phyloP scores from a whole-genome alignment of 2,797 vertebrate genomes.

The Aulostomus chinensis region DNA sequence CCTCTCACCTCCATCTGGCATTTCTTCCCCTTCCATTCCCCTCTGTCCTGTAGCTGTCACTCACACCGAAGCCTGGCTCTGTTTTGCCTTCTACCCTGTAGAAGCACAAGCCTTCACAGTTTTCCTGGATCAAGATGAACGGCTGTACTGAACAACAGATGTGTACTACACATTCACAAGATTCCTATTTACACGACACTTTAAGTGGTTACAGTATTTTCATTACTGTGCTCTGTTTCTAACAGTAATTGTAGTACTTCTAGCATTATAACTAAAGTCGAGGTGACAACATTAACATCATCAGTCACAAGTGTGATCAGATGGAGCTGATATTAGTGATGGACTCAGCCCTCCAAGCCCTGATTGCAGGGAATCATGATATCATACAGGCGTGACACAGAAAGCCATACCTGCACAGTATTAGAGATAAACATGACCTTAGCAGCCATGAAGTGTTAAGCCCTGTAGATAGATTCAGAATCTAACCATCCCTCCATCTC shows the following conservation, averaged over 20 bases:
- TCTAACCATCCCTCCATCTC: constrained; percentile 70
- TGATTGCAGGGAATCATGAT: constrained; percentile 67
- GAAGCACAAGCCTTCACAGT: constrained; percentile 58
- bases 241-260: constrained; percentile 65
- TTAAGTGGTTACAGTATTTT: constrained; percentile 71
- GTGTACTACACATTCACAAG: constrained; percentile 44
- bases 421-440: constrained; percentile 43
- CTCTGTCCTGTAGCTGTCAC: constrained; percentile 5
- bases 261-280: constrained; percentile 60
- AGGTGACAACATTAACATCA: constrained; percentile 63
- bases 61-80: constrained; percentile 26
- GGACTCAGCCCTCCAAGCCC: constrained; percentile 69
- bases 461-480: constrained; percentile 71
- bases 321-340: constrained; percentile 46
- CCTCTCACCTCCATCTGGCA: neutral
- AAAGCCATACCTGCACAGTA: constrained; percentile 62
- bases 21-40: neutral
- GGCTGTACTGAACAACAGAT: constrained; percentile 34
- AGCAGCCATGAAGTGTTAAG: constrained; percentile 69
- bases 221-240: constrained; percentile 68
- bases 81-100: constrained; percentile 30
- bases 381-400: constrained; percentile 63
- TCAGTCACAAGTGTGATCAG: constrained; percentile 63
- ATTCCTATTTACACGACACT: constrained; percentile 73
- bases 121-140: constrained; percentile 50